Evolutionary conservation across 2,888 invertebrate genomes (phyloP).

Genomic region (Tuta absoluta): DNA sequence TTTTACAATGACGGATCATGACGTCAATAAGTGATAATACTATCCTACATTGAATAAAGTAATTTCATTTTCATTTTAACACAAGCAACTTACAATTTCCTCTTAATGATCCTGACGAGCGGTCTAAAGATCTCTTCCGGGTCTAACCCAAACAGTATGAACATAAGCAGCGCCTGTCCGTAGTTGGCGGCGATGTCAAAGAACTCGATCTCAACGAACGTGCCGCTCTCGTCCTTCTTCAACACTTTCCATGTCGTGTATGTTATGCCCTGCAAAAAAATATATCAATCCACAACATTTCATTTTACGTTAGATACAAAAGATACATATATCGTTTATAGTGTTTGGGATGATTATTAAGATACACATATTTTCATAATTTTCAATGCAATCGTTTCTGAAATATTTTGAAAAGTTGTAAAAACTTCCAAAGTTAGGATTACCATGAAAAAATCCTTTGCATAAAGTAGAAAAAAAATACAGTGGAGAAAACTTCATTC

Average conservation of each 20-base stretch:
- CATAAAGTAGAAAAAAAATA: too few relatives aligned
- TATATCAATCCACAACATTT: neutral
- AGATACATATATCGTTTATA: too few relatives aligned
- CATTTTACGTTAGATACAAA: neutral
- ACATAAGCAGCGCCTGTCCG: conserved; percentile 93
- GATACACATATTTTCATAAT: too few relatives aligned
- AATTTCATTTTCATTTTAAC: neutral
- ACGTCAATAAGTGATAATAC: too few relatives aligned
- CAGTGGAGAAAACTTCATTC: too few relatives aligned
- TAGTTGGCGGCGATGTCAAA: conserved; percentile 93
- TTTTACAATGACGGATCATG: too few relatives aligned
- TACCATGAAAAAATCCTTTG: too few relatives aligned
- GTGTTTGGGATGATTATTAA: too few relatives aligned
- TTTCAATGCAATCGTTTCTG: too few relatives aligned
- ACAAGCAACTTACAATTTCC: conserved; percentile 72
- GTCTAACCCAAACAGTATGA: conserved; percentile 93
- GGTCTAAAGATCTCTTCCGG: conserved; percentile 87
- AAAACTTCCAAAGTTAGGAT: too few relatives aligned
- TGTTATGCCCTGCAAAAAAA: conserved; percentile 87
- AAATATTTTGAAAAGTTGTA: too few relatives aligned
- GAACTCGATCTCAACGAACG: conserved; percentile 96
- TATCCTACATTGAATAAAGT: too few relatives aligned
- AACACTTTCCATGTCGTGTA: conserved; percentile 91
- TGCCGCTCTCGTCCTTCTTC: conserved; percentile 91
- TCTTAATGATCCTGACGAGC: conserved; percentile 82